Conservation (phyloP, 2,113 vertebrate species). For the Dryoscopus gambensis region DNA sequence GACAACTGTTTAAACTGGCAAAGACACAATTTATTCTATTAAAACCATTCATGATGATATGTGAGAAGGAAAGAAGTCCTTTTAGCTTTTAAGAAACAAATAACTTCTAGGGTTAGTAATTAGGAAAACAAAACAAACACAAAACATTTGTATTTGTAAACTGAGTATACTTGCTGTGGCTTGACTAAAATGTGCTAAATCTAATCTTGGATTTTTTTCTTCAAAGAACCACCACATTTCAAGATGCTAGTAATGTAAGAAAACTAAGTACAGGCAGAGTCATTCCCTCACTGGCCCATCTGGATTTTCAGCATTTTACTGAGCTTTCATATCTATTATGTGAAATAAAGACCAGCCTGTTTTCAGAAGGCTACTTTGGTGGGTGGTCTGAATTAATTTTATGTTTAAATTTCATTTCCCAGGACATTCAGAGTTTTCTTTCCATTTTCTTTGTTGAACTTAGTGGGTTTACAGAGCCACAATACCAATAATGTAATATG, state of each 20-base stretch:
- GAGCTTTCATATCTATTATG: background rate
- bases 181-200: background rate
- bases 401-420: slow-evolving; percentile 52
- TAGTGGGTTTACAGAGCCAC: background rate
- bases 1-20: background rate
- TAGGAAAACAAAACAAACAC: background rate
- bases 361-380: slow-evolving; percentile 52
- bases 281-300: background rate
- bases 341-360: slow-evolving; percentile 38
- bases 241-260: background rate
- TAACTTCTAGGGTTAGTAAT: background rate
- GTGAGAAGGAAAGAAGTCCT: background rate
- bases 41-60: background rate
- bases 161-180: background rate
- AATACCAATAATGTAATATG: background rate
- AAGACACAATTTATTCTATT: background rate
- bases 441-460: background rate
- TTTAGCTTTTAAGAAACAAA: background rate
- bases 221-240: background rate
- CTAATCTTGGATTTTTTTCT: background rate
- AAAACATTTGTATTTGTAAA: background rate
- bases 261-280: background rate
- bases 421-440: slow-evolving; percentile 37
- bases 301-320: background rate
- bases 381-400: slow-evolving; percentile 55